Base-by-base conservation (phyloP, 2,888 invertebrate species). In the Piscicola geometra region DNA sequence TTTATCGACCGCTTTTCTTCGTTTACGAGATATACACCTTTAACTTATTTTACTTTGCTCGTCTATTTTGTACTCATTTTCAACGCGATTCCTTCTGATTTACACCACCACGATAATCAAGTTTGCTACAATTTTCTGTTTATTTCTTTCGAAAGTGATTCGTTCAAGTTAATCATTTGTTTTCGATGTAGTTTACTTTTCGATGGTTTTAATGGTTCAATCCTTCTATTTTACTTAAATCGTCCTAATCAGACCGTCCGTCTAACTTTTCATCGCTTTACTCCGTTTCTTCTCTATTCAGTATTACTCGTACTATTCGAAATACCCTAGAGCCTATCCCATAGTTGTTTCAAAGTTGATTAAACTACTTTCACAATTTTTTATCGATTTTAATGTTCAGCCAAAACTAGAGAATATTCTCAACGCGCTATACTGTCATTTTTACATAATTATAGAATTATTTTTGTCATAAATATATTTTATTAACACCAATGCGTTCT, bases 391-490 rank as follows among this genome's bases (percentile, higher is more conserved):
- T 9, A 21, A 56, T 21, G 60, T 56, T 25, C 21, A 56, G n/a
- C 60, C 60, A 56, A 56, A 25, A 5, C 60, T 56, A 56, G 5
- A 56, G 5, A 25, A 56, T 56, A 56, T 15, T 56, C 60, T 56
- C n/a, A 56, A 56, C 21, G n/a, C 25, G n/a, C 60, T 56, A 56
- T 56, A 5, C 60, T 56, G n/a, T 56, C 60, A 25, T 56, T 56
- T 56, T 56, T 56, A 56, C 60, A 56, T 56, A 56, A 56, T 56
- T 56, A 56, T 56, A 25, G 25, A 56, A 56, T 56, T 56, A 56
- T 56, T 56, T 56, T 56, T 56, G 60, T 56, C 60, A 56, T 56
- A 56, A 56, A 56, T 56, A 56, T 56, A 56, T 56, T 56, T 56
- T 56, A 56, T 56, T n/a, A 56, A 56, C 21, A 56, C n/a, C 21